Percentiles rank a stretch among this genome's conserved stretches.
Evolutionary conservation across 2,888 invertebrate genomes (phyloP).

Genomic region (Merodon equestris): DNA sequence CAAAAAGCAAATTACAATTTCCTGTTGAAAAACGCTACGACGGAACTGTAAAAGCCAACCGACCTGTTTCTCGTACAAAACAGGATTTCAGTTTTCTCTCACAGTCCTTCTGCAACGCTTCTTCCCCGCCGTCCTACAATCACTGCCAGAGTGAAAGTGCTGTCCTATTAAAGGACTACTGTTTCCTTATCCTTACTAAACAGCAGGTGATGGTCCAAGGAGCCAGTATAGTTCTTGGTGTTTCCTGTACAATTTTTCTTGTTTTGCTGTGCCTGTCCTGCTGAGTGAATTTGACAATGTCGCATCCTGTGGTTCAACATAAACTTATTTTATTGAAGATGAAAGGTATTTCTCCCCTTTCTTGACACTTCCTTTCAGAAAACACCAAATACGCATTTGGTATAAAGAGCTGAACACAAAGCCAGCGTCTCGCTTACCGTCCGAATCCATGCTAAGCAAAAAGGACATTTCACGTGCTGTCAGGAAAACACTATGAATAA

Average conservation of each 20-base stretch:
- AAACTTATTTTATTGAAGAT: constrained; percentile 51
- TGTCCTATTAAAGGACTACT: too few species aligned
- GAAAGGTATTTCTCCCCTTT: constrained; percentile 28
- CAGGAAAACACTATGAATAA: constrained; percentile 62
- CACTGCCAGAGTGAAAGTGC: too few species aligned
- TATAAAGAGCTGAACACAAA: constrained; percentile 16
- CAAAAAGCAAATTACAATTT: neutral
- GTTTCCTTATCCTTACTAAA: constrained; percentile 15
- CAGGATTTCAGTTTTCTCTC: constrained; percentile 15
- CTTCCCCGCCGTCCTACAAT: neutral
- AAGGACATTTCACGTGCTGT: constrained; percentile 55
- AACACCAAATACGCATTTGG: neutral
- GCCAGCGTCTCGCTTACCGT: constrained; percentile 56
- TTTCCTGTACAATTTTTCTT: neutral
- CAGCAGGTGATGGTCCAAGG: constrained; percentile 44
- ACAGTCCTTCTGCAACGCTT: constrained; percentile 6
- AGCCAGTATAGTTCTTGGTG: neutral
- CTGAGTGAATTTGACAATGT: constrained; percentile 55
- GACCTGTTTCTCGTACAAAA: constrained; percentile 2
- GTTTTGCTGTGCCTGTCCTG: constrained; percentile 16
- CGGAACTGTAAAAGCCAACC: constrained; percentile 15
- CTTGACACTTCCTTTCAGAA: constrained; percentile 12
- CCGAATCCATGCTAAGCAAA: constrained; percentile 33
- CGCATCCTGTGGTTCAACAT: constrained; percentile 48
- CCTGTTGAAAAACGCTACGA: constrained; percentile 14